Conservation (phyloP, 2,113 vertebrate genomes). For the Aythya baeri region DNA sequence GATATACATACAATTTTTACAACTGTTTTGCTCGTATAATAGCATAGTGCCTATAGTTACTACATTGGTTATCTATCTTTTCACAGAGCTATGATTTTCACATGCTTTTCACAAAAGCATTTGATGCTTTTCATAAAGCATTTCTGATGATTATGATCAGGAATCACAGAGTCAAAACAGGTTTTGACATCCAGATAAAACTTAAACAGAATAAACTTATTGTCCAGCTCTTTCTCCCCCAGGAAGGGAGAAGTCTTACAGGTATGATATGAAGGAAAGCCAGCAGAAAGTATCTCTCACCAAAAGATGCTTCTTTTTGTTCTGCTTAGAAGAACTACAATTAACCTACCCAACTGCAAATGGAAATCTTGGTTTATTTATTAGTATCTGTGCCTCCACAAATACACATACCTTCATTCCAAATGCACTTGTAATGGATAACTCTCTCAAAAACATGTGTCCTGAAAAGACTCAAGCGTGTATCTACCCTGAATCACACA, state of each 20-base stretch:
- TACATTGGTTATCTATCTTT: not conserved
- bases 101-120: too few species aligned
- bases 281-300: not conserved
- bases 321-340: not conserved
- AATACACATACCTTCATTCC: not conserved
- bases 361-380: slow-evolving; percentile 15
- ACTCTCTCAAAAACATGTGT: not conserved
- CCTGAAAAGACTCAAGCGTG: not conserved
- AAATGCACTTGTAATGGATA: not conserved
- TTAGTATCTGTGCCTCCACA: not conserved
- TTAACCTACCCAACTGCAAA: not conserved
- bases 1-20: not conserved
- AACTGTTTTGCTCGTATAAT: not conserved
- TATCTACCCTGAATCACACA: not conserved
- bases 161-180: not conserved
- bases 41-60: not conserved
- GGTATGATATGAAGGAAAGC: not conserved
- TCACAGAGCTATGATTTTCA: not conserved
- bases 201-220: not conserved
- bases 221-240: not conserved
- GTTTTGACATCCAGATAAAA: not conserved
- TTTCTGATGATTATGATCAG: not conserved
- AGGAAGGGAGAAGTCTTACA: not conserved
- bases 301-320: not conserved
- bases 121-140: too few species aligned